phyloP scores from a whole-genome alignment of 2,797 vertebrate genomes.

The Myotis planiceps region DNA sequence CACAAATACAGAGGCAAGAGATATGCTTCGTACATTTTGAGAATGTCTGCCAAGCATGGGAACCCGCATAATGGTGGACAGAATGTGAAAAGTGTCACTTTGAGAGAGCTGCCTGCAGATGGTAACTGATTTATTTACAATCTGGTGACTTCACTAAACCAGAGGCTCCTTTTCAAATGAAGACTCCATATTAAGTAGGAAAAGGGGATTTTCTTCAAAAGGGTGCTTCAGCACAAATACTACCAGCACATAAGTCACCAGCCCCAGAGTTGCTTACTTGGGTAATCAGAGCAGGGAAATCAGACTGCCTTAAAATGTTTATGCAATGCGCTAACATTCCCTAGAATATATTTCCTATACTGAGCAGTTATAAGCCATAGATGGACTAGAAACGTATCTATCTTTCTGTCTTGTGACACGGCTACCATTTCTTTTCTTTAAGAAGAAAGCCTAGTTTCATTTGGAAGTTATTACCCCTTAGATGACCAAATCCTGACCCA shows the following conservation, averaged over 20 bases:
- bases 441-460: slow-evolving; percentile 80
- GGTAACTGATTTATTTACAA: not conserved
- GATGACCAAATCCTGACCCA: slow-evolving; percentile 70
- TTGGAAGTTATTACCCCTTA: slow-evolving; percentile 80
- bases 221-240: not conserved
- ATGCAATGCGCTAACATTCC: not conserved
- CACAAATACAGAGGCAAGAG: not conserved
- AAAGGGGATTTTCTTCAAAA: not conserved
- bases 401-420: slow-evolving; percentile 73
- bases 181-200: not conserved
- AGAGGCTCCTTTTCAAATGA: not conserved
- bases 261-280: not conserved
- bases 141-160: not conserved
- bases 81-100: not conserved
- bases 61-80: not conserved
- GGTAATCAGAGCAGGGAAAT: not conserved
- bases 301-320: not conserved
- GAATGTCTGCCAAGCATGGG: not conserved
- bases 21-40: not conserved
- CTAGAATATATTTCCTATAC: not conserved
- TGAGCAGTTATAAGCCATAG: not conserved
- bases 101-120: not conserved
- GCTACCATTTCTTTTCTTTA: slow-evolving; percentile 75
- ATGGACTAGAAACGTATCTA: slow-evolving; percentile 61
- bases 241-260: not conserved